Conservation (phyloP, 2,888 invertebrate species). For the Acleris laterana region DNA sequence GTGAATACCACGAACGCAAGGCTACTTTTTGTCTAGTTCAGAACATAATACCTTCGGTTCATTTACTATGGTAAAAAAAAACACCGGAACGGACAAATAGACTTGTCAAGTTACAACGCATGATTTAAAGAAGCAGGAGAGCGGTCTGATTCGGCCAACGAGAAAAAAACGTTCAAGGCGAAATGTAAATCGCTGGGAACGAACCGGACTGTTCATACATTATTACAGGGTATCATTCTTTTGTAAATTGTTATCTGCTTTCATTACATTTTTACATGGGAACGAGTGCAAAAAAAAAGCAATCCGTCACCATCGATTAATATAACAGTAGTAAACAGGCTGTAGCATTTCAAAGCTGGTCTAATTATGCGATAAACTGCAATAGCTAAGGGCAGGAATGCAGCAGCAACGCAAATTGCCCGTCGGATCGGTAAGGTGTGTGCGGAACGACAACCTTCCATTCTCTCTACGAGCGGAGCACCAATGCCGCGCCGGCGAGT, state of each 20-base stretch:
- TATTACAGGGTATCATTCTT: conserved; percentile 15
- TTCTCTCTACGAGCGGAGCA: conserved; percentile 65
- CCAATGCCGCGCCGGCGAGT: conserved; percentile 67
- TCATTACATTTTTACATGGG: conserved; percentile 4
- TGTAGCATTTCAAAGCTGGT: conserved; percentile 45
- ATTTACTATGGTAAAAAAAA: conserved; percentile 31
- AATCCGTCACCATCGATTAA: conserved; percentile 29
- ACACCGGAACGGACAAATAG: conserved; percentile 37
- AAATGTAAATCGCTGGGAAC: conserved; percentile 34
- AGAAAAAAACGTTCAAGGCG: conserved; percentile 35
- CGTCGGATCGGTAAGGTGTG: conserved; percentile 60
- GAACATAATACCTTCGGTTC: conserved; percentile 38
- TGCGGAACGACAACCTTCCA: conserved; percentile 77
- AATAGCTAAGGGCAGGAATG: conserved; percentile 69
- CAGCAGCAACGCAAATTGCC: conserved; percentile 64
- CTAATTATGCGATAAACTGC: conserved; percentile 59
- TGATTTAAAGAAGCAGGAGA: conserved; percentile 39
- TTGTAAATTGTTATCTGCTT: conserved; percentile 9
- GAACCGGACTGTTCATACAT: conserved; percentile 10
- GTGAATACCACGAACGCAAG: conserved; percentile 58
- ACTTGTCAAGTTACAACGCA: conserved; percentile 38
- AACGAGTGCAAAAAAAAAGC: conserved; percentile 10
- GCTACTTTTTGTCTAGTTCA: conserved; percentile 46
- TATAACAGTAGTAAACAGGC: conserved; percentile 36
- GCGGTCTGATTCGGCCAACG: conserved; percentile 25